Evolutionary conservation across 2,113 vertebrate species (phyloP).

Genomic region (Callionymus lyra): DNA sequence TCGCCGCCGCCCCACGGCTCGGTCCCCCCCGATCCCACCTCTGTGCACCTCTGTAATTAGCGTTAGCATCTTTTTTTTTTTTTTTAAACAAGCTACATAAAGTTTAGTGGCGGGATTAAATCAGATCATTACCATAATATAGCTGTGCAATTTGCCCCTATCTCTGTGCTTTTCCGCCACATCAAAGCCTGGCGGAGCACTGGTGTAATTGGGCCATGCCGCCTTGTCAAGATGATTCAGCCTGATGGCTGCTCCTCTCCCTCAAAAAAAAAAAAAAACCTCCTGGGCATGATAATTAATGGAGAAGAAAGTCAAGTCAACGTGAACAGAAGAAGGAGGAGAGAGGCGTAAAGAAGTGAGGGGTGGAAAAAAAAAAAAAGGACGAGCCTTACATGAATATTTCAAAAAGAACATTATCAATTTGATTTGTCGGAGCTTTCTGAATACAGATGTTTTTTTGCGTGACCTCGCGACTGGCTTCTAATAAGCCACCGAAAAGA

Average conservation of each 20-base stretch:
- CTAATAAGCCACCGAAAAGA: slow-evolving; percentile 49
- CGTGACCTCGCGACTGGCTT: slow-evolving; percentile 43
- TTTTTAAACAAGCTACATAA: slow-evolving; percentile 93
- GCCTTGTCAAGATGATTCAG: slow-evolving; percentile 94
- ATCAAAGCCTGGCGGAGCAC: slow-evolving; percentile 88
- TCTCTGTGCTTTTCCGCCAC: slow-evolving; percentile 86
- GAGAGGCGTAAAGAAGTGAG: slow-evolving; percentile 26
- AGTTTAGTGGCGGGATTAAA: slow-evolving; percentile 97
- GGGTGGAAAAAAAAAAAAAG: slow-evolving; percentile 79
- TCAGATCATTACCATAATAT: slow-evolving; percentile 97
- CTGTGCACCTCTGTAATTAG: slow-evolving; percentile 87
- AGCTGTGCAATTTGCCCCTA: slow-evolving; percentile 90
- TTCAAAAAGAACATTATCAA: slow-evolving; percentile 91
- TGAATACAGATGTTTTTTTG: slow-evolving; percentile 48
- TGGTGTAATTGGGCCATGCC: slow-evolving; percentile 92
- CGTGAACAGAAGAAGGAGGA: slow-evolving; percentile 58
- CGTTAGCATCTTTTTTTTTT: slow-evolving; percentile 94
- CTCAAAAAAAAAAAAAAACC: slow-evolving; percentile 68
- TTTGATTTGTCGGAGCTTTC: slow-evolving; percentile 72
- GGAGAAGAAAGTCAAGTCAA: slow-evolving; percentile 79
- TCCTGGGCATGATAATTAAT: slow-evolving; percentile 94
- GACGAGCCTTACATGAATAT: slow-evolving; percentile 90
- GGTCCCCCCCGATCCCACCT: slow-evolving; percentile 69
- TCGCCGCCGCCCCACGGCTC: slow-evolving; percentile 26
- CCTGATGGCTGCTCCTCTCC: slow-evolving; percentile 82